Evolutionary conservation across 2,888 invertebrate genomes (phyloP), one percentile per base, ranked within the genome.

Genomic region (Oithona nana): DNA sequence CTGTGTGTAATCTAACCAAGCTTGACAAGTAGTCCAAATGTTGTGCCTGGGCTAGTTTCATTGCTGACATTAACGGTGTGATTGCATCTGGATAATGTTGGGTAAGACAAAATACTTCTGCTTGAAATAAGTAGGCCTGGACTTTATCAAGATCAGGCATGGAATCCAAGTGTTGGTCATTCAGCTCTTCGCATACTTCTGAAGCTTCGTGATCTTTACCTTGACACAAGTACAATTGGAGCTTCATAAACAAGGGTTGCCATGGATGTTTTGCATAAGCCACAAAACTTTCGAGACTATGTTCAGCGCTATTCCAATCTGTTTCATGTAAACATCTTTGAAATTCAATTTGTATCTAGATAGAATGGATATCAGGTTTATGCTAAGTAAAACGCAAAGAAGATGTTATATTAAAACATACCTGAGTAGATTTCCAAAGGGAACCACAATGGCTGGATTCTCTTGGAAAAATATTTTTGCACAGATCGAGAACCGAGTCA

Each of bases 11-110:
- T 68, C 84, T 83, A 2, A 83, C 80, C 29, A 86, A 71, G 0
- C 86, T 82, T 55, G 81, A 80, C 66, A 86, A 79, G 70, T 86
- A 86, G 66, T 86, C 83, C 68, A 89, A 76, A 71, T 87, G 83
- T 68, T 86, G 83, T 50, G 80, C 79, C 66, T 80, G 79, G 1
- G 87, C 83, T 64, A 84, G 74, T 22, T 83, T 81, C n/a, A 88
- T 74, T 2, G 87, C 87, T 82, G 75, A 67, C 76, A 75, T 70
- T 77, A 80, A 64, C 78, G 79, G 71, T 73, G 77, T 67, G 70
- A 71, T 71, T 68, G 76, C 76, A 67, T 66, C 73, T 39, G 59
- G 24, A 50, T 48, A 59, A 28, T 29, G 24, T 8, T 24, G 49
- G 22, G 29, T 26, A 4, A 59, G 28, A n/a, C 59, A 59, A 29